A percentile compares a stretch with the other conserved stretches of the same genome.
Evolutionary conservation across 2,797 vertebrate species (phyloP).

Genomic region (Oreortyx pictus): DNA sequence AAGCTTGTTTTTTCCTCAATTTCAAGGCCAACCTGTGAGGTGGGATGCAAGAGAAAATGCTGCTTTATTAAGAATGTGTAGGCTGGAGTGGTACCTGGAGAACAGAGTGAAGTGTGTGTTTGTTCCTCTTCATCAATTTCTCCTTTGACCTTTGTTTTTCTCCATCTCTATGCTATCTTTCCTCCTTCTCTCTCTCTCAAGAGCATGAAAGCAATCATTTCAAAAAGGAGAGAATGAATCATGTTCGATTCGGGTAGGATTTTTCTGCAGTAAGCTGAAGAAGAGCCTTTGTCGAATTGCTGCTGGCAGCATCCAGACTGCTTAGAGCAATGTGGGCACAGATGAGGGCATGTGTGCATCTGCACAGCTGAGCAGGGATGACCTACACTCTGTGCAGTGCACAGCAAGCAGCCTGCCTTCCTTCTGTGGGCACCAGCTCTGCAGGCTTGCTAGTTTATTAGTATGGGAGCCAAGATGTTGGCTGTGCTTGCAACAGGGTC

Average conservation of each 20-base stretch:
- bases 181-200: background rate
- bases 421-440: background rate
- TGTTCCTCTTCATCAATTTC: constrained; percentile 3
- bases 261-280: constrained; percentile 21
- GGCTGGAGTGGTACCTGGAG: background rate
- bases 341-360: background rate
- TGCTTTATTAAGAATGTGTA: background rate
- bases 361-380: background rate
- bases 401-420: background rate
- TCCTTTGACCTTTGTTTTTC: constrained; percentile 42
- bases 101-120: background rate
- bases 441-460: background rate
- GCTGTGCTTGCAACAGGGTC: background rate
- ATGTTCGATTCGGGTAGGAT: background rate
- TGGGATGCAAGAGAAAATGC: constrained; percentile 30
- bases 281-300: background rate
- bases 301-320: background rate
- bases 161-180: background rate
- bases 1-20: background rate
- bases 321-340: background rate
- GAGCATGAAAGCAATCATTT: background rate
- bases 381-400: background rate
- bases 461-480: background rate
- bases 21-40: background rate
- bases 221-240: background rate